These are phyloP conservation scores for Rhizoglyphus robini DNA, from an alignment of 1,140 invertebrate species.

Conservation along the genomic window DNA sequence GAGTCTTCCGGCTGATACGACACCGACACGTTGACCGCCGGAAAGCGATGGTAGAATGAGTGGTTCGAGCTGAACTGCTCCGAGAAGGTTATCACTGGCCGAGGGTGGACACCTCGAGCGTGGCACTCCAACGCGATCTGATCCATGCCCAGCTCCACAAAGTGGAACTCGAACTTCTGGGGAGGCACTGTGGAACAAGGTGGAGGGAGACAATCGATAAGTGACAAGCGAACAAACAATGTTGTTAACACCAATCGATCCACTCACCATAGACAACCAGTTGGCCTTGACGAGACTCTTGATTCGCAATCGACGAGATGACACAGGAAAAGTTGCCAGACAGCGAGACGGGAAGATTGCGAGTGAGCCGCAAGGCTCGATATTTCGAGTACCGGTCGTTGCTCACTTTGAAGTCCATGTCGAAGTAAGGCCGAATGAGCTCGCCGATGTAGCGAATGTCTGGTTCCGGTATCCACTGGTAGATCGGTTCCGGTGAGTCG, in stretches of 20 bases:
- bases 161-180: constrained; percentile 15
- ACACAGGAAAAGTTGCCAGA: constrained; percentile 28
- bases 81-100: constrained; percentile 6
- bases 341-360: constrained; percentile 2
- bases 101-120: constrained; percentile 4
- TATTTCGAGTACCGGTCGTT: constrained; percentile 19
- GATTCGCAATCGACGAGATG: constrained; percentile 27
- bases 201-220: background rate
- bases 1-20: background rate
- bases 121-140: constrained; percentile 13
- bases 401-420: constrained; percentile 3
- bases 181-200: constrained; percentile 18
- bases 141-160: background rate
- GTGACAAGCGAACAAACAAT: background rate
- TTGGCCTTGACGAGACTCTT: constrained; percentile 23
- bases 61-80: background rate
- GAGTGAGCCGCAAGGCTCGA: constrained; percentile 7
- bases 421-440: constrained; percentile 17
- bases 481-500: constrained; percentile 28
- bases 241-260: background rate
- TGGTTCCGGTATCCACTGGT: constrained; percentile 32
- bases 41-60: background rate
- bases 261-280: constrained; percentile 28
- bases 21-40: constrained; percentile 11
- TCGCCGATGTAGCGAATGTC: constrained; percentile 19